Percentiles rank a stretch among this genome's conserved stretches.
Conservation (phyloP, 2,888 invertebrate genomes). For the Lordiphosa fenestrarum region DNA sequence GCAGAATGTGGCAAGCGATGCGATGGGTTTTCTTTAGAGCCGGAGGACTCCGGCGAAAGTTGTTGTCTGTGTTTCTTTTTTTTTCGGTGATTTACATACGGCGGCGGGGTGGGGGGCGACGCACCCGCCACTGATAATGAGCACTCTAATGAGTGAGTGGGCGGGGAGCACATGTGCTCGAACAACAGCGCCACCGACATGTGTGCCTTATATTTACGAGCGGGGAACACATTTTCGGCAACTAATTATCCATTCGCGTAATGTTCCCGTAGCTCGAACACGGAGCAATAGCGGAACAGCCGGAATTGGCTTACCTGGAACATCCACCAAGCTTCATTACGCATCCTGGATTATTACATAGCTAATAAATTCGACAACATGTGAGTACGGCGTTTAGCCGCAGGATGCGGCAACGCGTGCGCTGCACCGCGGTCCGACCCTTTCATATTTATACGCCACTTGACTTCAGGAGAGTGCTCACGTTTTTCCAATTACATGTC, state of each 20-base stretch:
- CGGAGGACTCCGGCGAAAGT: conserved; percentile 52
- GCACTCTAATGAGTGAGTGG: conserved; percentile 66
- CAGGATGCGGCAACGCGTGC: conserved; percentile 48
- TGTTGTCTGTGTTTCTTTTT: conserved; percentile 27
- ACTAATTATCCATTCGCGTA: conserved; percentile 78
- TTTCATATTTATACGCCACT: conserved; percentile 76
- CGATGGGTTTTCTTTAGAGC: conserved; percentile 39
- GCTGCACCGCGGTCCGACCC: conserved; percentile 23
- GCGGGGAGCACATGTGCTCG: conserved; percentile 46
- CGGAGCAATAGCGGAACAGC: conserved; percentile 26
- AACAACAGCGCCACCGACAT: conserved; percentile 60
- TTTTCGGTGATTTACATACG: conserved; percentile 65
- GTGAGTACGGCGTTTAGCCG: conserved; percentile 47
- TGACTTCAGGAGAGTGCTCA: conserved; percentile 76
- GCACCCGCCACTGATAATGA: conserved; percentile 60
- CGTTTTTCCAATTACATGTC: conserved; percentile 65
- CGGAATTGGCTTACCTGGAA: conserved; percentile 33
- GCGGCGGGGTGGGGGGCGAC: conserved; percentile 19
- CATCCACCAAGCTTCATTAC: conserved; percentile 23
- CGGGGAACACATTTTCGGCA: conserved; percentile 75
- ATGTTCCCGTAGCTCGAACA: conserved; percentile 68
- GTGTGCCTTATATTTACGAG: conserved; percentile 78
- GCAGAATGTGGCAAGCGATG: conserved; percentile 44
- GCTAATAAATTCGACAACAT: conserved; percentile 69
- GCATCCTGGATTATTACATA: conserved; percentile 53